A percentile compares a stretch with the other conserved stretches of the same genome.
Evolutionary conservation across 2,113 vertebrate genomes (phyloP).

Genomic region (Mustelus asterias): DNA sequence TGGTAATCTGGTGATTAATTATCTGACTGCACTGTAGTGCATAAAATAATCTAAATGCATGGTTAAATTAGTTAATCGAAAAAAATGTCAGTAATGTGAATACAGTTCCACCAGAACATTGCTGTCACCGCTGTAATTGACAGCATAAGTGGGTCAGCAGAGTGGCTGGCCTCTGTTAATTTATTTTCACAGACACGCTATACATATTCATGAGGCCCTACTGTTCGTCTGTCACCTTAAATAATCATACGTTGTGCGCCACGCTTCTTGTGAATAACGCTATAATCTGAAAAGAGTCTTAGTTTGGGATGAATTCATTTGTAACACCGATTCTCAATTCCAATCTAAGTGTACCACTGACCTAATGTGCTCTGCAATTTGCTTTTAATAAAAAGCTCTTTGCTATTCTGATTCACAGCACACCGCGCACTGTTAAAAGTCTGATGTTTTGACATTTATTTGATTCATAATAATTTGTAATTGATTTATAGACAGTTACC

Average conservation of each 20-base stretch:
- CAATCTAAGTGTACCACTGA: background rate
- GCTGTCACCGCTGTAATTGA: slow-evolving; percentile 82
- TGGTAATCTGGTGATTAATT: slow-evolving; percentile 78
- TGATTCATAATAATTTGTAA: slow-evolving; percentile 17
- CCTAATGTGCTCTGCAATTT: slow-evolving; percentile 2
- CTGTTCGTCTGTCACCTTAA: slow-evolving; percentile 93
- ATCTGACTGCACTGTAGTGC: slow-evolving; percentile 61
- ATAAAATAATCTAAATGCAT: slow-evolving; percentile 71
- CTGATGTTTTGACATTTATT: slow-evolving; percentile 10
- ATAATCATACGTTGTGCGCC: slow-evolving; percentile 43
- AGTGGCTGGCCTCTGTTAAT: slow-evolving; percentile 86
- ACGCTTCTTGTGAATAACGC: background rate
- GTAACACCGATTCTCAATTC: background rate
- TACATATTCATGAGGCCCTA: slow-evolving; percentile 95
- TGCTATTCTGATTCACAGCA: background rate
- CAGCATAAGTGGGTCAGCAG: slow-evolving; percentile 87
- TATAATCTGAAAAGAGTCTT: background rate
- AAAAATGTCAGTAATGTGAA: slow-evolving; percentile 64
- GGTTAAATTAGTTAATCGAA: slow-evolving; percentile 63
- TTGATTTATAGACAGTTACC: slow-evolving; percentile 6
- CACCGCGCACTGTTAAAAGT: background rate
- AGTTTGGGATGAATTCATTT: slow-evolving; percentile 6
- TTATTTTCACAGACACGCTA: slow-evolving; percentile 84
- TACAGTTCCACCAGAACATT: slow-evolving; percentile 68
- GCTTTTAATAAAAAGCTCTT: background rate